These are phyloP conservation scores for Calliphora vicina DNA, from an alignment of 1,140 invertebrate species.

Conservation along the genomic window DNA sequence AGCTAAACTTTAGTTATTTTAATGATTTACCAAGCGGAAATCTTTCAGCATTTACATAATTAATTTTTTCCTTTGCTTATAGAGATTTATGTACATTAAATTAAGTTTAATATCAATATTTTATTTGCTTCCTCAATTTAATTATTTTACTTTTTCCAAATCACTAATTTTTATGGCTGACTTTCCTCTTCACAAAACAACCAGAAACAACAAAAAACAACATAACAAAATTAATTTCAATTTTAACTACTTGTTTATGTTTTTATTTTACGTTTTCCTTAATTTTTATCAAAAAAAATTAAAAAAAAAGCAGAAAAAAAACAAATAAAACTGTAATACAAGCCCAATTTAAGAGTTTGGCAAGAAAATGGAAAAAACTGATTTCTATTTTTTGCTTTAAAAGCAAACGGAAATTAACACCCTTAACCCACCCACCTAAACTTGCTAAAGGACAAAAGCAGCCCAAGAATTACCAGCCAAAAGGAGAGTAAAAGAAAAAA, in stretches of 20 bases:
- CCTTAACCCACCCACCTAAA: not conserved
- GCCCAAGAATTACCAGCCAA: not conserved
- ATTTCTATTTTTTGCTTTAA: not conserved
- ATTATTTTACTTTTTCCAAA: too few relatives aligned
- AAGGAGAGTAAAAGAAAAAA: not conserved
- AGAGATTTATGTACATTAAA: too few relatives aligned
- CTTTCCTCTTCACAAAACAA: not conserved
- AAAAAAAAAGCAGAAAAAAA: too few relatives aligned
- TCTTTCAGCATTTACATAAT: too few relatives aligned
- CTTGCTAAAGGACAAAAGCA: not conserved
- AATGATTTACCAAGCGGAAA: too few relatives aligned
- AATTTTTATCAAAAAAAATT: too few relatives aligned
- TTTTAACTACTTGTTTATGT: constrained; percentile 11
- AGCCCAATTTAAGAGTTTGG: not conserved
- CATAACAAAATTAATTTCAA: not conserved
- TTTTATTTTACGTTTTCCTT: not conserved
- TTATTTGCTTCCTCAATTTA: too few relatives aligned
- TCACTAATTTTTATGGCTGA: not conserved
- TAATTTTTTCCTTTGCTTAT: too few relatives aligned
- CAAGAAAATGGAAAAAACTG: not conserved
- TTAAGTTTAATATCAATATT: too few relatives aligned
- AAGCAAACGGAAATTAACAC: constrained; percentile 13
- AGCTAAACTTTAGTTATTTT: too few relatives aligned
- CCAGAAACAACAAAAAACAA: not conserved
- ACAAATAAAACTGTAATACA: not conserved